Percentiles rank a stretch among this genome's conserved stretches.
Evolutionary conservation across 23 tunicate genomes (phyloP).

Genomic region (Ascidia mentula): DNA sequence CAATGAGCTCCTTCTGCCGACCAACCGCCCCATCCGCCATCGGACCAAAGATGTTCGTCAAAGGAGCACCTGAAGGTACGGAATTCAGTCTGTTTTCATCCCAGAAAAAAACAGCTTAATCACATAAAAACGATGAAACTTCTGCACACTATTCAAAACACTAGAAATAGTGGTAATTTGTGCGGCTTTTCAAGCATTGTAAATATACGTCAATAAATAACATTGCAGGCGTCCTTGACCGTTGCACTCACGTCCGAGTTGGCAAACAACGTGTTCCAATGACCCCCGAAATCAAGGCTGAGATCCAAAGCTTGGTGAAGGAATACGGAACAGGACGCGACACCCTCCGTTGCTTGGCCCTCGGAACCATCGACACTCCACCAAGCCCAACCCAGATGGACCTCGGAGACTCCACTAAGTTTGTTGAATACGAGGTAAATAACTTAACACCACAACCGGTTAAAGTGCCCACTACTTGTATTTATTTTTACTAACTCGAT

Average conservation of each 20-base stretch:
- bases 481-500: background rate
- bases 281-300: slow-evolving; percentile 79
- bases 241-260: slow-evolving; percentile 92
- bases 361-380: slow-evolving; percentile 94
- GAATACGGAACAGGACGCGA: slow-evolving; percentile 99
- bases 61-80: slow-evolving; percentile 99
- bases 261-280: slow-evolving; percentile 87
- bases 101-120: no score
- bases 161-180: no score
- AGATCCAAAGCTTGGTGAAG: slow-evolving; percentile 65
- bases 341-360: slow-evolving; percentile 93
- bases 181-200: no score
- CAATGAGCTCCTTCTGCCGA: slow-evolving; percentile 94
- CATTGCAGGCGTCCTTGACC: slow-evolving; percentile 86
- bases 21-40: slow-evolving; percentile 68
- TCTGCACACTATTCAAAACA: no score
- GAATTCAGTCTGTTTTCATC: no score
- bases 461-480: background rate
- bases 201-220: no score
- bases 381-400: slow-evolving; percentile 82
- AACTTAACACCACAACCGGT: background rate
- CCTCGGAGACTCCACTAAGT: slow-evolving; percentile 82
- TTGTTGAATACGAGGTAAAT: slow-evolving; percentile 79
- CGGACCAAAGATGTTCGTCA: slow-evolving; percentile 92
- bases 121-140: no score